phyloP scores from a whole-genome alignment of 2,113 vertebrate species.

The Crypturellus undulatus region DNA sequence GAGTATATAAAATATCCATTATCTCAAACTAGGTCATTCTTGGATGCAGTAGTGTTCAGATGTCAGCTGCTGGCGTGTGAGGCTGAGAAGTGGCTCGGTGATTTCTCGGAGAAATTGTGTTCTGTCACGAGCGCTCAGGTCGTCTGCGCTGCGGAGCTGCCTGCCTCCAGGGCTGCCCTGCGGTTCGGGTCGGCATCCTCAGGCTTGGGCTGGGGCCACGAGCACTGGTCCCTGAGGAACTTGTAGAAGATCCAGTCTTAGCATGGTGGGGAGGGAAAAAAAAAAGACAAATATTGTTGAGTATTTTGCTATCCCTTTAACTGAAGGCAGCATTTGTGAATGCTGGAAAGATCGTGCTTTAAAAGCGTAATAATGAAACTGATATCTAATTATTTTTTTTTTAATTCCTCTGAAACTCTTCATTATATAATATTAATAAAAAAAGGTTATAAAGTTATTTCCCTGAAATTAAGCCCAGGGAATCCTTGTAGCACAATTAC shows the following conservation, averaged over 20 bases:
- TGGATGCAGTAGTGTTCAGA: not conserved
- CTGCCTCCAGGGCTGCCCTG: not conserved
- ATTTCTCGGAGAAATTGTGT: not conserved
- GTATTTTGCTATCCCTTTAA: not conserved
- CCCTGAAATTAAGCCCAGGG: not conserved
- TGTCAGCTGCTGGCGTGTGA: not conserved
- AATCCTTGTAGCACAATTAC: not conserved
- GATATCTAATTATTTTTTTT: not conserved
- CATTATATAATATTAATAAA: not conserved
- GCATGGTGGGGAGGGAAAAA: not conserved
- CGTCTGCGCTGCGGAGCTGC: not conserved
- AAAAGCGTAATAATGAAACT: not conserved
- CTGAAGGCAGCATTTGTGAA: not conserved
- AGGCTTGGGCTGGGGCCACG: not conserved
- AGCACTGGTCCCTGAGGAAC: not conserved
- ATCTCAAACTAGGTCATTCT: not conserved
- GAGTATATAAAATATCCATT: not conserved
- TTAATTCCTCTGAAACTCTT: not conserved
- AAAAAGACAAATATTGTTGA: not conserved
- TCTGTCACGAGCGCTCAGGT: accelerated
- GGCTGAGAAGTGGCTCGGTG: not conserved
- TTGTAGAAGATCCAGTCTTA: not conserved
- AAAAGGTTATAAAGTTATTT: not conserved
- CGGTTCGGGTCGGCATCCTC: accelerated
- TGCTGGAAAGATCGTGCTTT: not conserved